These are phyloP conservation scores for Tenebrosternarchus preto DNA, from an alignment of 2,113 vertebrate species.

Conservation along the genomic window DNA sequence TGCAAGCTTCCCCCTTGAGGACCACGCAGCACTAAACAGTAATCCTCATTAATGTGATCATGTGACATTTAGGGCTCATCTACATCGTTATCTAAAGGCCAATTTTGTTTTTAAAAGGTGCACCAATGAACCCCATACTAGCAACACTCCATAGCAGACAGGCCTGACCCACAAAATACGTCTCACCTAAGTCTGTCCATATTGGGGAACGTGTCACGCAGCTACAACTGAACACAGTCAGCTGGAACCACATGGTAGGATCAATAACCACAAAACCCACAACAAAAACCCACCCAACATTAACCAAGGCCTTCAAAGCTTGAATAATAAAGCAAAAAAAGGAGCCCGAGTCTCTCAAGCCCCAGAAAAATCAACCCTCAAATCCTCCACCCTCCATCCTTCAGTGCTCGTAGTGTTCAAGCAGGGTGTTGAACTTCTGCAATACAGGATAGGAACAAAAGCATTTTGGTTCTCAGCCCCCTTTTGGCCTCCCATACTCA, in stretches of 20 bases:
- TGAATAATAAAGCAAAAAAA: conserved; percentile 27
- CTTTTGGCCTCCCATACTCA: conserved; percentile 28
- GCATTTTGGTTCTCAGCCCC: conserved; percentile 47
- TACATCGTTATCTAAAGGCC: background rate
- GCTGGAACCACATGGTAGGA: background rate
- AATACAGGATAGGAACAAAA: conserved; percentile 20
- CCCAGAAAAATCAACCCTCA: conserved; percentile 1
- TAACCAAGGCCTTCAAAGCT: conserved; percentile 7
- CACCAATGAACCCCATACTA: background rate
- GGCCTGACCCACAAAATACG: conserved; percentile 10
- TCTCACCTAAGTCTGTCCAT: conserved; percentile 16
- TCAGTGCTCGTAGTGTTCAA: conserved; percentile 46
- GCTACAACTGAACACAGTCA: background rate
- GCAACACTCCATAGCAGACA: conserved; percentile 17
- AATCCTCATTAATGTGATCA: background rate
- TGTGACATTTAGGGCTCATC: background rate
- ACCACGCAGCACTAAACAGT: background rate
- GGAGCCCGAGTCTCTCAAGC: conserved; percentile 11
- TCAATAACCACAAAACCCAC: conserved; percentile 8
- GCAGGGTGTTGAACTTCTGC: conserved; percentile 22
- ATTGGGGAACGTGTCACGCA: background rate
- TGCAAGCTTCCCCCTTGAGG: background rate
- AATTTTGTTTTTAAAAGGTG: background rate
- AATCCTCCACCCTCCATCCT: conserved; percentile 19
- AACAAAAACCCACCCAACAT: conserved; percentile 13